phyloP scores from a whole-genome alignment of 2,888 invertebrate genomes.

The Iphiclides podalirius region DNA sequence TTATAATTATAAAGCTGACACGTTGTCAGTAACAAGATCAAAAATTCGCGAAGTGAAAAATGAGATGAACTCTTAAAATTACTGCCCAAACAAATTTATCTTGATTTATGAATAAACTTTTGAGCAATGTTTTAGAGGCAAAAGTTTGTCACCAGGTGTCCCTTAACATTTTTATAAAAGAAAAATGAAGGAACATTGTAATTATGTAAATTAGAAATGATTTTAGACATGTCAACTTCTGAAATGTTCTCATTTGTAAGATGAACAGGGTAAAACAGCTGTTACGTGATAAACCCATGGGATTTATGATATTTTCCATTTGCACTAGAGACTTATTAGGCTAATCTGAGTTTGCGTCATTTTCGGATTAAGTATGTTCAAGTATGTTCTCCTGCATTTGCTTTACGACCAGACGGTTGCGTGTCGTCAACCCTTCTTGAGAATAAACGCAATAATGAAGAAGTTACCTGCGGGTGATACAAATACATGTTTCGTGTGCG shows the following conservation, averaged over 20 bases:
- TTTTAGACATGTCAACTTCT: slow-evolving; percentile 35
- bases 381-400: too few species aligned
- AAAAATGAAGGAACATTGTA: slow-evolving; percentile 51
- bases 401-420: too few species aligned
- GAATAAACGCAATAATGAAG: too few species aligned
- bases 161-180: slow-evolving; percentile 65
- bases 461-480: too few species aligned
- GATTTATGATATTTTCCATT: too few species aligned
- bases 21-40: slow-evolving; percentile 38
- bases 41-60: slow-evolving; percentile 36
- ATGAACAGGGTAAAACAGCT: background rate
- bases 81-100: slow-evolving; percentile 76
- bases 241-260: background rate
- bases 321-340: too few species aligned
- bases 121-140: slow-evolving; percentile 73
- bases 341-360: too few species aligned
- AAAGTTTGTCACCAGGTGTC: slow-evolving; percentile 74
- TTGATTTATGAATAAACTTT: slow-evolving; percentile 77
- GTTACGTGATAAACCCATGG: background rate
- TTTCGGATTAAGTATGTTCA: too few species aligned
- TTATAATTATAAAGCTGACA: too few species aligned
- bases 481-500: too few species aligned
- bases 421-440: too few species aligned
- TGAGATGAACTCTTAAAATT: slow-evolving; percentile 55
- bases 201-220: slow-evolving; percentile 68